Conservation (phyloP, 2,888 invertebrate genomes). For the Dyspetes luteomarginatus region DNA sequence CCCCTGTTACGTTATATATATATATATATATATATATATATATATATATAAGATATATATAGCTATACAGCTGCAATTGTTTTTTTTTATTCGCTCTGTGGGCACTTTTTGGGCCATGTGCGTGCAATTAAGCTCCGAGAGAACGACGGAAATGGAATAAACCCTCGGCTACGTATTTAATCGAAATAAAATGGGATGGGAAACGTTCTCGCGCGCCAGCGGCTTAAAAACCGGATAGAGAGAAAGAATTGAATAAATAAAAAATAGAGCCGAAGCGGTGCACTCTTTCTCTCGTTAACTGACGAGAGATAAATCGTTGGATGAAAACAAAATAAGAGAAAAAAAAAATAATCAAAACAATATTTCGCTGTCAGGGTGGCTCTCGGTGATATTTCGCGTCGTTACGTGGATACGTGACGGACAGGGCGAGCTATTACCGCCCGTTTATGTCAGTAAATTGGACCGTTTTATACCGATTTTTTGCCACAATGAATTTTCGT, state of each 20-base stretch:
- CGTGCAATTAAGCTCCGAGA: constrained; percentile 44
- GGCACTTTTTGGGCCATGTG: constrained; percentile 30
- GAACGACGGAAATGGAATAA: constrained; percentile 56
- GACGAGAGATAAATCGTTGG: neutral
- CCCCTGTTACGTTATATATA: neutral
- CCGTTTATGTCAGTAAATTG: too few relatives aligned
- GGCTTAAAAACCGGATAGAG: neutral
- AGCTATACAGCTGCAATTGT: neutral
- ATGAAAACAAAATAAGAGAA: neutral
- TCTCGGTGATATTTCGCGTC: neutral
- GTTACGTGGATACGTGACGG: neutral
- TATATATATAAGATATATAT: neutral
- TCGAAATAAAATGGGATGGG: constrained; percentile 50
- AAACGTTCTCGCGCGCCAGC: neutral
- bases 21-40: neutral
- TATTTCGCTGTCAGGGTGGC: constrained; percentile 25
- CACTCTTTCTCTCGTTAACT: constrained; percentile 21
- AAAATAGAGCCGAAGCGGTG: neutral
- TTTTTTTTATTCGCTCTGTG: constrained; percentile 23
- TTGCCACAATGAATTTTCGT: too few relatives aligned
- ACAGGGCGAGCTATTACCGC: too few relatives aligned
- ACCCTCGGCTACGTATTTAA: constrained; percentile 57
- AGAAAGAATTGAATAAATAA: neutral
- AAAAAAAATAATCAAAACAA: constrained; percentile 2
- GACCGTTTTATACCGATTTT: too few relatives aligned